Evolutionary conservation across 2,797 vertebrate species (phyloP), one percentile per base, ranked within the genome.

Genomic region (Coreius guichenoti): DNA sequence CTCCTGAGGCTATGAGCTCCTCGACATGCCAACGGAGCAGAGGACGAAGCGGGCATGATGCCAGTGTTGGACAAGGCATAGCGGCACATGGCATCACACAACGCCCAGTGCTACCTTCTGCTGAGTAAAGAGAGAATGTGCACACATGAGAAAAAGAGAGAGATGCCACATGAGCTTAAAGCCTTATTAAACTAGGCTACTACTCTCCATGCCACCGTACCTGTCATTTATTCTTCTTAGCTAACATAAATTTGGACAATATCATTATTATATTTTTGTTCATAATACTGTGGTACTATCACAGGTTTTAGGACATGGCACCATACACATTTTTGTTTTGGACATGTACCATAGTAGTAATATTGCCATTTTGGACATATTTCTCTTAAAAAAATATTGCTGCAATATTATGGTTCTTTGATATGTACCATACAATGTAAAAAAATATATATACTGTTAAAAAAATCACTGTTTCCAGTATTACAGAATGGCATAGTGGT

Each of bases 91-190:
- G 88, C 86, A 89, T 63, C 83, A 88, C 80, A 90, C 47, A 88
- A 87, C 83, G 80, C 87, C 86, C 89, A 89, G 82, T 75, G 70
- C 58, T 75, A 90, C 88, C 89, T 88, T 90, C 89, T 90, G 88
- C 87, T 86, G 87, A 81, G 86, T 69, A 86, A 82, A 75, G 49
- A 83, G 78, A 87, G 63, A 78, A 68, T 76, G 29, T 26, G 77
- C 49, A 73, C 26, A 70, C 26, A 61, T 39, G 76, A 78, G 51
- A 23, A 61, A 77, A 8, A 63, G 51, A 74, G 31, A 76, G 70
- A 58, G 73, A 79, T 61, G 16, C 11, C 9, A 54, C 39, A n/a
- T 58, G 51, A 63, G 11, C 31, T 19, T 49, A 72, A 36, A 78
- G 23, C 6, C 56, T 51, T 74, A 17, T 51, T 31, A 6, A 51